Base-by-base conservation (phyloP, 2,888 invertebrate genomes). In the Chrysopilus asiliformis region DNA sequence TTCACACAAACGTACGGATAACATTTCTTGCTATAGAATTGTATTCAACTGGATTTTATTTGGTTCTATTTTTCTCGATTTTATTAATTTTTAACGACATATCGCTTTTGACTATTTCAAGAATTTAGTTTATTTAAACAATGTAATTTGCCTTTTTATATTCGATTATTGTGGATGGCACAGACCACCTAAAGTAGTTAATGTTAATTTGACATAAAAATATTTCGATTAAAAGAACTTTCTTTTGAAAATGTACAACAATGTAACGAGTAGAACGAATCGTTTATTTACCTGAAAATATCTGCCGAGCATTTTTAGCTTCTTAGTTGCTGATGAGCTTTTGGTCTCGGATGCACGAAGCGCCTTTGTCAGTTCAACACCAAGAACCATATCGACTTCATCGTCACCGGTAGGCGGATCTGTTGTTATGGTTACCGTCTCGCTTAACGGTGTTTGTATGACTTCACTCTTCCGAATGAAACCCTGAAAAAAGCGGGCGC, bases 261-360 rank as follows among this genome's bases (percentile, higher is more conserved):
- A 18, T 17, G 26, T 17, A 14, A 34, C 19, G n/a, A 10, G 14
- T 16, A 28, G 13, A 4, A 12, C 8, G 16, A 28, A 28, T 28
- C 9, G 7, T 22, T 16, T 6, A 28, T 28, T 73, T 40, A 79
- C 72, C 42, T 77, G 76, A 53, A 79, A 75, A 50, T 77, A 79
- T 41, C 75, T 72, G 30, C 75, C 74, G 28, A 79, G 62, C 46
- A 78, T 60, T 14, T 70, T 67, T 56, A 71, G 70, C 53, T 71
- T 75, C 58, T 64, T 68, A 50, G 64, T 64, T 53, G 47, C 58
- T 55, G 39, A 57, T 54, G 49, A 58, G 55, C 49, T 56, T 58
- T 53, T 59, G 13, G 40, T 28, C 32, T 58, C 55, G 41, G 57
- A 55, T 36, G 55, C 53, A 45, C 57, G 52, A 43, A 60, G 53